A percentile compares a stretch with the other conserved stretches of the same genome.
Evolutionary conservation across 2,888 invertebrate species (phyloP).

Genomic region (Cactoblastis cactorum): DNA sequence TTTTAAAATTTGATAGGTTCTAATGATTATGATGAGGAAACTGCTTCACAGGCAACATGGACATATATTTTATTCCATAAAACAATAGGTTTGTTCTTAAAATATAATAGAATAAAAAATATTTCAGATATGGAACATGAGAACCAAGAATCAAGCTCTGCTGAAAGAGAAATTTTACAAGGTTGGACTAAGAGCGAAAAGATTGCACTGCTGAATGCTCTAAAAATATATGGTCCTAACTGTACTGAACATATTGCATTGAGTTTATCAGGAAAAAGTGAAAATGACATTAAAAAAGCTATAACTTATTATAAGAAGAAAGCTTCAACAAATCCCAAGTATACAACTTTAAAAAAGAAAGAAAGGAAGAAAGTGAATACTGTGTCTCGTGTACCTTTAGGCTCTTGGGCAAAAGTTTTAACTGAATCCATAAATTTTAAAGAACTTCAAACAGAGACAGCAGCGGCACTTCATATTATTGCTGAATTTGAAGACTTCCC

Average conservation of each 20-base stretch:
- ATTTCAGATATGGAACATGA: neutral
- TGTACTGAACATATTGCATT: constrained; percentile 34
- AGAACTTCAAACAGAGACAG: constrained; percentile 52
- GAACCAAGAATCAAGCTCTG: neutral
- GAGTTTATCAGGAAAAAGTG: constrained; percentile 38
- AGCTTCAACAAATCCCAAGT: constrained; percentile 27
- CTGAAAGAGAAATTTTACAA: neutral
- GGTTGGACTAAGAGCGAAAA: constrained; percentile 59
- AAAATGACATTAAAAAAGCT: constrained; percentile 38
- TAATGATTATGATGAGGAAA: too few relatives aligned
- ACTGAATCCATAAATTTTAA: constrained; percentile 40
- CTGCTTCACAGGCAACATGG: too few relatives aligned
- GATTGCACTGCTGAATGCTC: constrained; percentile 38
- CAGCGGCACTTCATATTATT: constrained; percentile 52
- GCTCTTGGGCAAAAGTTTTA: constrained; percentile 53
- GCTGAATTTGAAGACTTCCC: constrained; percentile 61
- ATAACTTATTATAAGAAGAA: constrained; percentile 41
- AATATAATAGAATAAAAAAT: too few relatives aligned
- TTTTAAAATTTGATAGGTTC: too few relatives aligned
- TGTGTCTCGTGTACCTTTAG: constrained; percentile 39
- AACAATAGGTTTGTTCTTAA: too few relatives aligned
- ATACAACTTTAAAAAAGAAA: constrained; percentile 16
- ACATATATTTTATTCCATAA: too few relatives aligned
- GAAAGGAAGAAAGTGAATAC: constrained; percentile 19
- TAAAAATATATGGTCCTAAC: constrained; percentile 39